A percentile compares a stretch with the other conserved stretches of the same genome.
phyloP scores from a whole-genome alignment of 2,888 invertebrate species.

The Rhyacophila evoluta region DNA sequence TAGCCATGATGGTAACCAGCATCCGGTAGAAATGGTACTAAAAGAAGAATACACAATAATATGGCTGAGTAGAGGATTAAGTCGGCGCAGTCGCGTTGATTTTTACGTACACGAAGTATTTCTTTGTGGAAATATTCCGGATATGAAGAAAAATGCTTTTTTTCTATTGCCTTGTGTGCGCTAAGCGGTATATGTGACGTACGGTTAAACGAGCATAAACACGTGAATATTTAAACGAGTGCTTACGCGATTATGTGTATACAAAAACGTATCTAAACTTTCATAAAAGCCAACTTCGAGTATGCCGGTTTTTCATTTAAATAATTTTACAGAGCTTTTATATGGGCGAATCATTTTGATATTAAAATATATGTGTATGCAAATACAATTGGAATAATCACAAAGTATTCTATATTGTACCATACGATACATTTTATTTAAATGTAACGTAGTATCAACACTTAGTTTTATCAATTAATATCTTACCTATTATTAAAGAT shows the following conservation, averaged over 20 bases:
- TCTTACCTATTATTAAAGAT: too few species aligned
- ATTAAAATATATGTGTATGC: too few species aligned
- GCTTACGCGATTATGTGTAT: conserved; percentile 29
- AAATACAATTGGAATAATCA: too few species aligned
- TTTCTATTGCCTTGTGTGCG: conserved; percentile 43
- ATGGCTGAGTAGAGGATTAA: background rate
- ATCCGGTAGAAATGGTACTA: too few species aligned
- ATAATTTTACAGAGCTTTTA: background rate
- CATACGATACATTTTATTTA: too few species aligned
- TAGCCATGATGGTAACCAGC: too few species aligned
- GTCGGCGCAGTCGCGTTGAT: conserved; percentile 9
- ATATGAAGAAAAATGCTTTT: conserved; percentile 54
- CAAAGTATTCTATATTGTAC: too few species aligned
- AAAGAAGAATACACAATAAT: background rate
- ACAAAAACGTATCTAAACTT: conserved; percentile 20
- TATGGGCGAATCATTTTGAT: too few species aligned
- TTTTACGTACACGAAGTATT: conserved; percentile 46
- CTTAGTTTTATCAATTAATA: too few species aligned
- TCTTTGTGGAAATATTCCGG: conserved; percentile 51
- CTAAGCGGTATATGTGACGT: conserved; percentile 47
- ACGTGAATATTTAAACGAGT: conserved; percentile 12
- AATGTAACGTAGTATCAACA: too few species aligned
- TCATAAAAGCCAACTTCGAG: background rate
- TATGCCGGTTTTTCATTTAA: conserved; percentile 1
- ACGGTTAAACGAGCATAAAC: conserved; percentile 41